phyloP scores from a whole-genome alignment of 2,797 vertebrate species.

The Amphiprion clarkii region DNA sequence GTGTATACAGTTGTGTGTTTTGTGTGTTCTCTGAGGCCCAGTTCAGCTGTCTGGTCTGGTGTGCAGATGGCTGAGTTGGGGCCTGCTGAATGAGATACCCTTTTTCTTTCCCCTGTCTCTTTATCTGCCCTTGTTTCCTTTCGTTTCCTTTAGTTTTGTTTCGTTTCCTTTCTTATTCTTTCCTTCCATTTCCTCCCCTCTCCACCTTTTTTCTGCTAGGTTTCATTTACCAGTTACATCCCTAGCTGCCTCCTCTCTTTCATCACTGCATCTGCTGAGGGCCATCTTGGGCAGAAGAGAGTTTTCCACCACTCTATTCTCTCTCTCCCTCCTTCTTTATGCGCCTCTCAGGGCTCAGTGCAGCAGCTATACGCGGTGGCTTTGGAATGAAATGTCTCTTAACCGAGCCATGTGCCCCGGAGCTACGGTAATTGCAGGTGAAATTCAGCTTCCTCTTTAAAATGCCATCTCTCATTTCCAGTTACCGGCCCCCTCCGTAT shows the following conservation, averaged over 20 bases:
- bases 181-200: slow-evolving; percentile 14
- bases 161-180: slow-evolving; percentile 6
- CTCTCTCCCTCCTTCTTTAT: slow-evolving; percentile 75
- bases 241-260: slow-evolving; percentile 78
- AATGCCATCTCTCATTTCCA: slow-evolving; percentile 90
- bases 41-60: slow-evolving; percentile 83
- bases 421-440: slow-evolving; percentile 90
- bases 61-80: slow-evolving; percentile 80
- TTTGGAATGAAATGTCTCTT: slow-evolving; percentile 87
- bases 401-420: slow-evolving; percentile 85
- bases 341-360: slow-evolving; percentile 78
- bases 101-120: slow-evolving; percentile 52
- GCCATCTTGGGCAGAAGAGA: slow-evolving; percentile 80
- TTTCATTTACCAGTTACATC: slow-evolving; percentile 79
- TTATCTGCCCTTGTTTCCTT: slow-evolving; percentile 40
- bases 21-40: slow-evolving; percentile 75
- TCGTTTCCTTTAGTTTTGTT: slow-evolving; percentile 20
- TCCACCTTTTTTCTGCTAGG: slow-evolving; percentile 54
- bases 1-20: slow-evolving; percentile 38
- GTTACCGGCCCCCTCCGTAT: slow-evolving; percentile 82
- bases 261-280: slow-evolving; percentile 80
- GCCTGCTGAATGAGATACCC: slow-evolving; percentile 74
- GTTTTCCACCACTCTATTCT: slow-evolving; percentile 77
- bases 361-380: slow-evolving; percentile 73
- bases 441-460: slow-evolving; percentile 90